Percentiles rank a stretch among this genome's conserved stretches.
phyloP scores from a whole-genome alignment of 2,797 vertebrate genomes.

The Malurus splendens region DNA sequence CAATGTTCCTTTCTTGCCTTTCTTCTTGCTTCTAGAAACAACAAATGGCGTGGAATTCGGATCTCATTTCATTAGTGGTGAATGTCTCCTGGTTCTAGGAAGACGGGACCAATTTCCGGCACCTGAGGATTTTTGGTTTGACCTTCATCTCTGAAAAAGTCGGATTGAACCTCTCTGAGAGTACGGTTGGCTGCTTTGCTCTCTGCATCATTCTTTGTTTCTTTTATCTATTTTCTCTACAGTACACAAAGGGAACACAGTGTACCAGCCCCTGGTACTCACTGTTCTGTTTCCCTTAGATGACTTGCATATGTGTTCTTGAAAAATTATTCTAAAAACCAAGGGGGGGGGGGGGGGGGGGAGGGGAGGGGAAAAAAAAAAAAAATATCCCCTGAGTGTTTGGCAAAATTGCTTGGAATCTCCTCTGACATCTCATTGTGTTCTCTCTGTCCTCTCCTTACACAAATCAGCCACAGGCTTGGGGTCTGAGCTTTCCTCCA shows the following conservation, averaged over 20 bases:
- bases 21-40: neutral
- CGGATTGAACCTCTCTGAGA: slow-evolving; percentile 11
- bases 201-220: slow-evolving; percentile 44
- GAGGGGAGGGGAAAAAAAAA: slow-evolving; percentile 39
- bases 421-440: slow-evolving; percentile 56
- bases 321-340: slow-evolving; percentile 67
- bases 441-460: slow-evolving; percentile 29
- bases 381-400: slow-evolving; percentile 62
- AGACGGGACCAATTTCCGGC: slow-evolving; percentile 33
- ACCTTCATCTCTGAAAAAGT: slow-evolving; percentile 50
- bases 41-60: neutral
- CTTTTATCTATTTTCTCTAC: slow-evolving; percentile 54
- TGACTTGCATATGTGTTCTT: slow-evolving; percentile 69
- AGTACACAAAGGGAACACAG: slow-evolving; percentile 57
- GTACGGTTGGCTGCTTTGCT: slow-evolving; percentile 37
- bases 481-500: neutral
- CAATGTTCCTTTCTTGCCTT: slow-evolving; percentile 22
- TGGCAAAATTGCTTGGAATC: slow-evolving; percentile 68
- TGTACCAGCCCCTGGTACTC: slow-evolving; percentile 62
- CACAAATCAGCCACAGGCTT: slow-evolving; percentile 2
- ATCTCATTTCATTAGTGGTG: neutral
- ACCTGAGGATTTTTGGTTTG: slow-evolving; percentile 54
- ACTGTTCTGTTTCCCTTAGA: slow-evolving; percentile 67
- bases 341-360: slow-evolving; percentile 5
- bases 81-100: slow-evolving; percentile 3